Conservation (phyloP, 2,113 vertebrate species). For the Odocoileus hemionus region DNA sequence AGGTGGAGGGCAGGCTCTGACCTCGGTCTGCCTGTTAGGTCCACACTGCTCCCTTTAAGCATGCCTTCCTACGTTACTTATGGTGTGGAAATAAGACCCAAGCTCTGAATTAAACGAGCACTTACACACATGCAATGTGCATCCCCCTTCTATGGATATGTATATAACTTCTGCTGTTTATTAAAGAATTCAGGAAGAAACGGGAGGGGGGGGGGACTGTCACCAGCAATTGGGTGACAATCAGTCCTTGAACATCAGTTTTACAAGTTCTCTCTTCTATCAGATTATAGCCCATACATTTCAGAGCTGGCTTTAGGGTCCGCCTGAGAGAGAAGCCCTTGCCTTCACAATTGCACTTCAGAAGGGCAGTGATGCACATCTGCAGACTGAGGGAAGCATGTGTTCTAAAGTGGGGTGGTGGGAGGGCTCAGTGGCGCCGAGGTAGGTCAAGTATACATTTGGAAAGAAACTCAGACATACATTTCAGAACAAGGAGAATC, state of each 20-base stretch:
- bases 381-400: background rate
- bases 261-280: background rate
- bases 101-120: background rate
- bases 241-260: background rate
- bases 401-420: background rate
- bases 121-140: fast-evolving
- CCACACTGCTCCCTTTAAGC: background rate
- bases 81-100: background rate
- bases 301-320: background rate
- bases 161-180: background rate
- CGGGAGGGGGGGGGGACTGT: background rate
- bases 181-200: background rate
- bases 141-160: background rate
- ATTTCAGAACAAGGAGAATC: background rate
- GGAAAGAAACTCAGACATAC: background rate
- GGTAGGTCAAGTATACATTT: background rate
- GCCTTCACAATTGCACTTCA: background rate
- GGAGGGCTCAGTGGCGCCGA: background rate
- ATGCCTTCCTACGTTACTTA: background rate
- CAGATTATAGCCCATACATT: background rate
- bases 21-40: background rate
- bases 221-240: background rate
- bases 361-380: background rate
- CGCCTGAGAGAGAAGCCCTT: background rate
- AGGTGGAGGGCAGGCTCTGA: background rate